Base-by-base conservation (phyloP, 2,113 vertebrate species). In the Cardinalis cardinalis region DNA sequence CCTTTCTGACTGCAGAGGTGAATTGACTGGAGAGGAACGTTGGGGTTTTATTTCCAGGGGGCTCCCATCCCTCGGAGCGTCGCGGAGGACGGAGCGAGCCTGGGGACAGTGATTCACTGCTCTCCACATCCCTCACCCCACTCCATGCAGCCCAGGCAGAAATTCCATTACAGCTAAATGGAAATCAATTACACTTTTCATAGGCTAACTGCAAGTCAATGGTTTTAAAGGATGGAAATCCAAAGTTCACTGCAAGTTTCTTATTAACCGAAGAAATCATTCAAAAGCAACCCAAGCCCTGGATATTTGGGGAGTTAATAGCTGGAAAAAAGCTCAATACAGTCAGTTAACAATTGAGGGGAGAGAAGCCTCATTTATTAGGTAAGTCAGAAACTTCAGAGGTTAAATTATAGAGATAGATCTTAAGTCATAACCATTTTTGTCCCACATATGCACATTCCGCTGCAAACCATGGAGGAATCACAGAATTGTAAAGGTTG, bases 101-200 rank as follows among this genome's bases (percentile, higher is more conserved):
- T 9, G 3, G 26, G 86, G 78, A 52, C n/a, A 25, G 60, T 46
- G 89, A 92, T 77, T 86, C 88, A 63, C 18, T 38, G 23, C 38
- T 2, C 25, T 65, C 55, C 55, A 34, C 76, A 74, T 77, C 8
- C 1, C 79, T 95, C 83, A 73, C 60, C 46, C 56, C 12, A 10
- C 40, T 94, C 83, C 2, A 34, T 44, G 31, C 2, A 41, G 59
- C 34, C 49, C 44, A 12, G 88, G 31, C 86, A 90, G 14, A 80
- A 86, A 87, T 86, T 58, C 51, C 60, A 90, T 74, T 59, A 32
- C 14, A 59, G 65, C 65, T 93, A 92, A 94, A 86, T 46, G 58
- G 69, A 94, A 92, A 87, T 87, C 92, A 94, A 84, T 86, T 16
- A n/a, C 32, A 36, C 76, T 86, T 90, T 92, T 83, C 87, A 58